These are phyloP conservation scores for Scartelaos histophorus DNA, from an alignment of 2,113 vertebrate genomes.

Conservation along the genomic window DNA sequence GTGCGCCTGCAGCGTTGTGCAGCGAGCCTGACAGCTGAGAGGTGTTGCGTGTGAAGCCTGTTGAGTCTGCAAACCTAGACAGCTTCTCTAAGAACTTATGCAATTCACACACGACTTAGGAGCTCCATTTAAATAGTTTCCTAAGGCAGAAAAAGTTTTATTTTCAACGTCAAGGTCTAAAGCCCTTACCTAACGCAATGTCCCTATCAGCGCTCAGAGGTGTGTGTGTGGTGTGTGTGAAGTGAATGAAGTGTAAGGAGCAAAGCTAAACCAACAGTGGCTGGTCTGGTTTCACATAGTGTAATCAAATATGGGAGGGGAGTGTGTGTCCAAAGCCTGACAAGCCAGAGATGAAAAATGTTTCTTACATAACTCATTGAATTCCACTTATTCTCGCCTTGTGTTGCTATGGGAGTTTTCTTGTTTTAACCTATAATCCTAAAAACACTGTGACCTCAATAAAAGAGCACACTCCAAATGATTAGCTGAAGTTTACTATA, in stretches of 20 bases:
- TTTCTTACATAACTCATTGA: constrained; percentile 47
- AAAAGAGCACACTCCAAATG: constrained; percentile 24
- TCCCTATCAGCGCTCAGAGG: constrained; percentile 1
- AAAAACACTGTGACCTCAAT: constrained; percentile 33
- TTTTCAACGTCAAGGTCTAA: neutral
- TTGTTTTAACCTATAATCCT: constrained; percentile 21
- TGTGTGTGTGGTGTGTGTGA: neutral
- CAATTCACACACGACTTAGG: constrained; percentile 41
- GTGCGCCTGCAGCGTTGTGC: neutral
- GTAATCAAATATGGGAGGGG: constrained; percentile 35
- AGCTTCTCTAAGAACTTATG: constrained; percentile 59
- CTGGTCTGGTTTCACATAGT: constrained; percentile 29
- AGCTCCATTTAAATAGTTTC: constrained; percentile 53
- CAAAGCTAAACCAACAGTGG: constrained; percentile 44
- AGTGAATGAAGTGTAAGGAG: constrained; percentile 20
- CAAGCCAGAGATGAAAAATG: constrained; percentile 36
- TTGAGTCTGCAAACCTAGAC: constrained; percentile 58
- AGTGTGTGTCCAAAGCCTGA: constrained; percentile 17
- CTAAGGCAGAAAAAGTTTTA: neutral
- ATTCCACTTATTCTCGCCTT: constrained; percentile 39
- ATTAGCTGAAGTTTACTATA: neutral
- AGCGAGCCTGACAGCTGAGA: constrained; percentile 6
- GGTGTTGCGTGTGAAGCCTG: constrained; percentile 60
- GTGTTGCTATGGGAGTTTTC: constrained; percentile 31
- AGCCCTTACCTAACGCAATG: neutral